phyloP scores from a whole-genome alignment of 2,113 vertebrate species.

The Cyrtonyx montezumae region DNA sequence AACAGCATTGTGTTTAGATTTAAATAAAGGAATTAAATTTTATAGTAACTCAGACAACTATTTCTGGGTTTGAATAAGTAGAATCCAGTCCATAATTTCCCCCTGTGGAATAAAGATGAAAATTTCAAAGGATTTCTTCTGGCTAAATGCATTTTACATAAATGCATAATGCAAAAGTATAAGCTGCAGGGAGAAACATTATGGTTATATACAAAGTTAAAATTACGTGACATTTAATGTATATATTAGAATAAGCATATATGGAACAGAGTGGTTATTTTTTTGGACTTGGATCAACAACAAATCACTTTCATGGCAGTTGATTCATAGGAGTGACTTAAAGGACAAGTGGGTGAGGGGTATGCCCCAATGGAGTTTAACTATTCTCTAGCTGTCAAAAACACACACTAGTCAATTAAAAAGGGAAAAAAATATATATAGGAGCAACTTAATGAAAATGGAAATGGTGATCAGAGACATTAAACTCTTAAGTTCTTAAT shows the following conservation, averaged over 20 bases:
- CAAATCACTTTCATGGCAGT: conserved; percentile 20
- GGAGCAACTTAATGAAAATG: not conserved
- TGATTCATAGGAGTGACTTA: not conserved
- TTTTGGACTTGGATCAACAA: conserved; percentile 24
- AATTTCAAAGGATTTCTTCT: conserved; percentile 73
- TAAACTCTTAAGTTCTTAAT: not conserved
- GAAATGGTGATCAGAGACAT: not conserved
- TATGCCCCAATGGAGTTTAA: not conserved
- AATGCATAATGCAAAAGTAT: conserved; percentile 74
- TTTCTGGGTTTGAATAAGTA: conserved; percentile 58
- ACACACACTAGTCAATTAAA: not conserved
- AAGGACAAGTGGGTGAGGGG: not conserved
- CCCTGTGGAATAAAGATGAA: conserved; percentile 68
- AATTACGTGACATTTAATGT: conserved; percentile 64
- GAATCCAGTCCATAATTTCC: conserved; percentile 66
- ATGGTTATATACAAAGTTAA: conserved; percentile 26
- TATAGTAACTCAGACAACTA: conserved; percentile 49
- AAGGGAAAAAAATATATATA: rapidly evolving
- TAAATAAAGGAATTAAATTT: conserved; percentile 69
- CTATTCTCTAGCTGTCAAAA: not conserved
- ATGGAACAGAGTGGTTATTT: conserved; percentile 25
- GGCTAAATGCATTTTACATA: conserved; percentile 73
- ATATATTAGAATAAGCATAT: conserved; percentile 46
- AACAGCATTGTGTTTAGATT: conserved; percentile 17
- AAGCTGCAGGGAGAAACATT: conserved; percentile 58